Percentiles rank a stretch among this genome's conserved stretches.
Conservation (phyloP, 2,888 invertebrate species). For the Drosophila putrida region DNA sequence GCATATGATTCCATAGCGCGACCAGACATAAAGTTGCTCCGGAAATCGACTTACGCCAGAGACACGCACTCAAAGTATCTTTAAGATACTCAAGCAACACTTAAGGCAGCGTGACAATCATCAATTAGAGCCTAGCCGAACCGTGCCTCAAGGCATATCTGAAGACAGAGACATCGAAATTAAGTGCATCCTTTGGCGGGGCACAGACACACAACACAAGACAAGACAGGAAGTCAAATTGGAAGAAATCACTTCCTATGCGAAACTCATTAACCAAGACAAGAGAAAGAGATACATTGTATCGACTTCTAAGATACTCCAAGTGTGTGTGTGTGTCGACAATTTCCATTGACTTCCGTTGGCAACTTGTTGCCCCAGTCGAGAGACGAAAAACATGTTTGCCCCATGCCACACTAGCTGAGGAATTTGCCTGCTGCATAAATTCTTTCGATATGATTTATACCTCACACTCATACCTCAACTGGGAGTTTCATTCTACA, state of each 20-base stretch:
- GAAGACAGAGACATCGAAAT: slow-evolving; percentile 33
- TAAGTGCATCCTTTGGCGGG: slow-evolving; percentile 66
- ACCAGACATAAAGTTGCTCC: slow-evolving; percentile 4
- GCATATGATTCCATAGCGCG: slow-evolving; percentile 40
- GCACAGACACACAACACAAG: slow-evolving; percentile 16
- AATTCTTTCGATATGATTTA: slow-evolving; percentile 78
- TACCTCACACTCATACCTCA: slow-evolving; percentile 18
- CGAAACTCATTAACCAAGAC: slow-evolving; percentile 55
- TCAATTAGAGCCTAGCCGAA: slow-evolving; percentile 24
- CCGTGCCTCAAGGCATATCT: slow-evolving; percentile 25
- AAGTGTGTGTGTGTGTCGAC: neutral
- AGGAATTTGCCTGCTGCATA: slow-evolving; percentile 77
- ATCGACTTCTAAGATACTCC: slow-evolving; percentile 37
- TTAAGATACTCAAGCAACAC: slow-evolving; percentile 18
- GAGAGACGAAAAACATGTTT: slow-evolving; percentile 61
- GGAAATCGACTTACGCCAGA: slow-evolving; percentile 12
- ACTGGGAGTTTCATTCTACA: neutral
- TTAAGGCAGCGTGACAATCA: slow-evolving; percentile 30
- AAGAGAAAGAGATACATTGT: neutral
- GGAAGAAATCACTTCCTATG: slow-evolving; percentile 68
- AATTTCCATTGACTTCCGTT: slow-evolving; percentile 59
- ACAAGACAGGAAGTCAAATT: slow-evolving; percentile 68
- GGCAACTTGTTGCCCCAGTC: slow-evolving; percentile 57
- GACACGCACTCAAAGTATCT: slow-evolving; percentile 29
- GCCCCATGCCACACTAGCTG: slow-evolving; percentile 24